These are phyloP conservation scores for Emesis furor DNA, from an alignment of 2,888 invertebrate genomes.

Conservation along the genomic window DNA sequence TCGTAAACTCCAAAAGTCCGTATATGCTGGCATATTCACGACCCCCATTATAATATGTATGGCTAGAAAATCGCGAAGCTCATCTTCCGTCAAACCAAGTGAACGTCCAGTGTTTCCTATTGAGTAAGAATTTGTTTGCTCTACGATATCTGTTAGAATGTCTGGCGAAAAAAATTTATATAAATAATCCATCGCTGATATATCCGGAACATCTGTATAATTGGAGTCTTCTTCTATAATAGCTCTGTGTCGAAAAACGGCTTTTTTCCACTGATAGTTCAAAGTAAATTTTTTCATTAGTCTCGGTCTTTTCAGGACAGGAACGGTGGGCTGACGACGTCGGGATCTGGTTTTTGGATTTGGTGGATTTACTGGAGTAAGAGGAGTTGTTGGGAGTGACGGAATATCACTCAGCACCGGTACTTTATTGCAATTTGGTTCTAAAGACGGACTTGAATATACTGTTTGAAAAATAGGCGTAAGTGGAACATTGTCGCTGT, in stretches of 20 bases:
- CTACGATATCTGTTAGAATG: slow-evolving; percentile 47
- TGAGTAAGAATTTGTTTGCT: slow-evolving; percentile 53
- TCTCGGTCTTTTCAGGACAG: slow-evolving; percentile 37
- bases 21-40: slow-evolving; percentile 51
- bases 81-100: slow-evolving; percentile 47
- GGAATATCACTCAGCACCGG: slow-evolving; percentile 34
- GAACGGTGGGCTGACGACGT: slow-evolving; percentile 42
- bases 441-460: slow-evolving; percentile 38
- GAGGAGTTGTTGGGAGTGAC: slow-evolving; percentile 30
- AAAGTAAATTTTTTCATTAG: slow-evolving; percentile 40
- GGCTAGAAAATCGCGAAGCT: slow-evolving; percentile 41
- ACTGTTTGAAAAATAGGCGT: slow-evolving; percentile 44
- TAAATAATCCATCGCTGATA: slow-evolving; percentile 47
- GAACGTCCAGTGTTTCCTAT: slow-evolving; percentile 48
- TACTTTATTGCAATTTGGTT: slow-evolving; percentile 37
- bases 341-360: slow-evolving; percentile 39
- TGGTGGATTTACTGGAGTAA: slow-evolving; percentile 35
- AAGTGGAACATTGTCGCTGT: slow-evolving; percentile 36
- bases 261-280: slow-evolving; percentile 42
- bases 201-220: slow-evolving; percentile 47
- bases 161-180: slow-evolving; percentile 48
- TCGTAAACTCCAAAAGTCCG: slow-evolving; percentile 56
- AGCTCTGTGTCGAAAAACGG: slow-evolving; percentile 41
- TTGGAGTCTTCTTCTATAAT: slow-evolving; percentile 39
- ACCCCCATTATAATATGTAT: slow-evolving; percentile 42